phyloP scores from a whole-genome alignment of 2,113 vertebrate species.

The Meriones unguiculatus region DNA sequence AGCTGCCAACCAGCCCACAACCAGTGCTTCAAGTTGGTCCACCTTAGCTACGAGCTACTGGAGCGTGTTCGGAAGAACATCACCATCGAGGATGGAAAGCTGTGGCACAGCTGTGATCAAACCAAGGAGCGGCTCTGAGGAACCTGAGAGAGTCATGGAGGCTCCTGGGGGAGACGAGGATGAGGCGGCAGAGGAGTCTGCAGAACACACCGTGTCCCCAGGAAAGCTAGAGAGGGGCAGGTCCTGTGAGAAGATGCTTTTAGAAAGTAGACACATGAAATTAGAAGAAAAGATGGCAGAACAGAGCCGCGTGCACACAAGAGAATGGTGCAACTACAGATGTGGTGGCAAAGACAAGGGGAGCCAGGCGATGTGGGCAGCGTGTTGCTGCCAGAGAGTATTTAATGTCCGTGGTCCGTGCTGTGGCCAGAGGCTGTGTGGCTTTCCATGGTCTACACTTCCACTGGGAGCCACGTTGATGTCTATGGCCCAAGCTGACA shows the following conservation, averaged over 20 bases:
- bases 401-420: not conserved
- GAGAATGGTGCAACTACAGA: not conserved
- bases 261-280: not conserved
- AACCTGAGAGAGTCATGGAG: not conserved
- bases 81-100: not conserved
- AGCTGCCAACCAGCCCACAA: not conserved
- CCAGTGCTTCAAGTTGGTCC: not conserved
- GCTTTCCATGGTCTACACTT: not conserved
- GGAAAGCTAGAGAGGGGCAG: not conserved
- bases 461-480: not conserved
- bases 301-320: not conserved
- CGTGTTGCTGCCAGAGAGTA: not conserved
- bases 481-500: not conserved
- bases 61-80: not conserved
- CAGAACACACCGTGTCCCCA: not conserved
- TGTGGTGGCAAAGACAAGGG: not conserved
- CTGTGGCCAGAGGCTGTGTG: not conserved
- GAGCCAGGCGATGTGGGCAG: not conserved
- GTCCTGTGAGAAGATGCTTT: not conserved
- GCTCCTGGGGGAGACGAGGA: not conserved
- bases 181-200: not conserved
- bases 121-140: not conserved
- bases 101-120: not conserved
- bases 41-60: not conserved
- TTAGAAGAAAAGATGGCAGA: not conserved